Conservation (phyloP, 2,113 vertebrate genomes). For the Ellobius talpinus region DNA sequence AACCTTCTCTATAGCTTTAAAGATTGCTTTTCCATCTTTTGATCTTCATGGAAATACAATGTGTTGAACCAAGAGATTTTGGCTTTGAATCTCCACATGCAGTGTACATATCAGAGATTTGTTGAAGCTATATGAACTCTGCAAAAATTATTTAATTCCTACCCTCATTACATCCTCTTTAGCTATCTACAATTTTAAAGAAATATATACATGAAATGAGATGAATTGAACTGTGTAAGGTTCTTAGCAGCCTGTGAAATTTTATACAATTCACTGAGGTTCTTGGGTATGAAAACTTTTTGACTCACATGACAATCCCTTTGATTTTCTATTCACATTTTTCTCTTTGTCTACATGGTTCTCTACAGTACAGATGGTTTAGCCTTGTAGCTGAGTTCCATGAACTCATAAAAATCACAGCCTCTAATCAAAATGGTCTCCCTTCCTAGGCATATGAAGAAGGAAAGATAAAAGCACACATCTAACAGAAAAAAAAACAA, state of each 20-base stretch:
- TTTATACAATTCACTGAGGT: background rate
- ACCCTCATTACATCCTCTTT: constrained; percentile 5
- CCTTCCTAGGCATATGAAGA: background rate
- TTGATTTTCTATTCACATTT: background rate
- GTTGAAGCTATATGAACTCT: constrained; percentile 39
- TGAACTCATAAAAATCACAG: background rate
- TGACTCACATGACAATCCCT: background rate
- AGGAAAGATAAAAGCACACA: background rate
- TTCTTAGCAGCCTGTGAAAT: constrained; percentile 44
- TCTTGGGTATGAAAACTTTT: constrained; percentile 16
- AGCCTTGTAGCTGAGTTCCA: background rate
- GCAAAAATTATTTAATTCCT: background rate
- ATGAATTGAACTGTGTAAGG: constrained; percentile 25
- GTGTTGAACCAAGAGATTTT: constrained; percentile 45
- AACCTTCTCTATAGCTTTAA: constrained; percentile 34
- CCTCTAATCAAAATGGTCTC: background rate
- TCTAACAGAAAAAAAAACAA: background rate
- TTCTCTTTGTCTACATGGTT: background rate
- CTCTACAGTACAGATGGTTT: background rate
- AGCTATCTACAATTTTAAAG: constrained; percentile 6
- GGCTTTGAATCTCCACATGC: constrained; percentile 34
- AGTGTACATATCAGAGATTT: constrained; percentile 44
- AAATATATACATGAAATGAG: constrained; percentile 16
- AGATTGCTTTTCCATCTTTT: constrained; percentile 45
- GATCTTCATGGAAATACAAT: constrained; percentile 22